Conservation (phyloP, 2,797 vertebrate genomes). For the Cyprinella venusta region DNA sequence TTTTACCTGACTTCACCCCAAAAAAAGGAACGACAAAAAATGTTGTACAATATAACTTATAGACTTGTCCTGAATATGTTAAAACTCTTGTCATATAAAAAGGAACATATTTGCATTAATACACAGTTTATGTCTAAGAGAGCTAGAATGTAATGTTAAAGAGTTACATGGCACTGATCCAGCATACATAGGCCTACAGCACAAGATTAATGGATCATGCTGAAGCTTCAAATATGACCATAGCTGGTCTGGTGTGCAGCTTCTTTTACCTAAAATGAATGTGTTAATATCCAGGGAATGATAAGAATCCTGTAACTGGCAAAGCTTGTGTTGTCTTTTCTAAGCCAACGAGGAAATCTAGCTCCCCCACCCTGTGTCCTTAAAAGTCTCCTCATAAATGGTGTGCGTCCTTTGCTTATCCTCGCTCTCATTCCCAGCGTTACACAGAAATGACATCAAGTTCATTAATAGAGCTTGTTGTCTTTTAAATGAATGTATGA, state of each 20-base stretch:
- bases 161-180: background rate
- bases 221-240: constrained; percentile 43
- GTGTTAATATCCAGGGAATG: constrained; percentile 56
- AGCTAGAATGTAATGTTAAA: background rate
- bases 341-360: constrained; percentile 45
- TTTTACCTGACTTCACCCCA: background rate
- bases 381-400: constrained; percentile 33
- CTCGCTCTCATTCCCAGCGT: constrained; percentile 44
- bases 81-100: background rate
- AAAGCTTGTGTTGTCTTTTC: constrained; percentile 28
- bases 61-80: background rate
- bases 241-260: constrained; percentile 48
- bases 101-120: background rate
- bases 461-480: constrained; percentile 14
- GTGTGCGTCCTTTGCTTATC: constrained; percentile 18
- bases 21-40: too few relatives aligned
- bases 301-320: constrained; percentile 50
- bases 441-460: constrained; percentile 36
- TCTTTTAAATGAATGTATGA: background rate
- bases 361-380: constrained; percentile 34
- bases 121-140: background rate
- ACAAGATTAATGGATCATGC: constrained; percentile 14
- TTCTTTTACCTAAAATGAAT: constrained; percentile 42
- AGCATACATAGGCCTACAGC: background rate
- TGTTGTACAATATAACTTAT: background rate